phyloP scores from a whole-genome alignment of 2,888 invertebrate genomes.

The Harpagoxenus sublaevis region DNA sequence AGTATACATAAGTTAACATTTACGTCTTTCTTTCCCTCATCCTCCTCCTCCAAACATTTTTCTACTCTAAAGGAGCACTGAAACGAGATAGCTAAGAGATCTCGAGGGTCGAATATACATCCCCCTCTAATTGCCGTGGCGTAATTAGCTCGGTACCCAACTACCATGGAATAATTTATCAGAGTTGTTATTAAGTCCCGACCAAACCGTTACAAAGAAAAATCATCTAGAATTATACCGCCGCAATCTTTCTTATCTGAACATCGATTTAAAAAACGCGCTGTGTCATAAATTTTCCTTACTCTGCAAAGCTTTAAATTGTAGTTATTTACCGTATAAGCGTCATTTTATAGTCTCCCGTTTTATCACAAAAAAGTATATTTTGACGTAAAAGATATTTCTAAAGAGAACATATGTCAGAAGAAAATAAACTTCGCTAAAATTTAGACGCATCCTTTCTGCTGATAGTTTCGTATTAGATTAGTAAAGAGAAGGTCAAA shows the following conservation, averaged over 20 bases:
- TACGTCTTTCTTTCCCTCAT: background rate
- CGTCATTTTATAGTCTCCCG: constrained; percentile 3
- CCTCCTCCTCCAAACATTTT: constrained; percentile 42
- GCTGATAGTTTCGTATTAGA: background rate
- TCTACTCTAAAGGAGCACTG: constrained; percentile 13
- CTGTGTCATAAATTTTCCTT: constrained; percentile 45
- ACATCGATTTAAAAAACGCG: constrained; percentile 49
- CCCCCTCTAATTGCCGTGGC: constrained; percentile 65
- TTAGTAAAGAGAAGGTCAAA: background rate
- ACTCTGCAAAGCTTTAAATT: constrained; percentile 31
- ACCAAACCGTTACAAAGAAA: constrained; percentile 55
- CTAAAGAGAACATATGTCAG: background rate
- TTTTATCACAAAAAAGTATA: constrained; percentile 10
- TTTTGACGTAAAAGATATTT: background rate
- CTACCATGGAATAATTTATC: constrained; percentile 68
- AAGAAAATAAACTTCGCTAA: background rate
- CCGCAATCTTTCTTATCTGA: constrained; percentile 54
- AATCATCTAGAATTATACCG: constrained; percentile 51
- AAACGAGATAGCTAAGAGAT: constrained; percentile 61
- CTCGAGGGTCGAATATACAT: constrained; percentile 69
- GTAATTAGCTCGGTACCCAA: constrained; percentile 66
- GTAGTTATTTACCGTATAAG: constrained; percentile 22
- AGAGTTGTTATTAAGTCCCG: constrained; percentile 63
- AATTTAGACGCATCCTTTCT: background rate
- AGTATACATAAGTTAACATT: constrained; percentile 46